Percentiles rank a stretch among this genome's conserved stretches.
Conservation (phyloP, 2,113 vertebrate species). For the Procapra przewalskii region DNA sequence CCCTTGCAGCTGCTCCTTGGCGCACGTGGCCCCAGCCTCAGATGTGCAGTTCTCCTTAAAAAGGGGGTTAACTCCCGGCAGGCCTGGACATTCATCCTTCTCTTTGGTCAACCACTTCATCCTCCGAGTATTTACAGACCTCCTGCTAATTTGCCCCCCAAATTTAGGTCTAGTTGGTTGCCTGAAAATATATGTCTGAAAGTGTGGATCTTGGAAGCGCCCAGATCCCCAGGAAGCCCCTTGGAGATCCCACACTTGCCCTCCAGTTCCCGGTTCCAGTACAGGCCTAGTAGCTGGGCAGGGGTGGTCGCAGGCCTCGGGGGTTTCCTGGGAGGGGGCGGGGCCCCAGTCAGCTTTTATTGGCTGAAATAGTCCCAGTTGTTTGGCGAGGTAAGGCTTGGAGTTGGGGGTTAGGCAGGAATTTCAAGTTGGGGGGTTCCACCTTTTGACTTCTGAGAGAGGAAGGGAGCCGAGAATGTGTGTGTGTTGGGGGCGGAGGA, state of each 20-base stretch:
- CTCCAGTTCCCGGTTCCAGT: not conserved
- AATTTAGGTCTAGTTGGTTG: not conserved
- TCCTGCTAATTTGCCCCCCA: not conserved
- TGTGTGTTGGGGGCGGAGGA: not conserved
- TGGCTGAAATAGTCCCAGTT: not conserved
- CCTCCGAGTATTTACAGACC: not conserved
- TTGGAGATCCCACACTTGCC: not conserved
- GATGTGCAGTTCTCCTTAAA: not conserved
- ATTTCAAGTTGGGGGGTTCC: slow-evolving; percentile 36
- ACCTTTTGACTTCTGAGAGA: not conserved
- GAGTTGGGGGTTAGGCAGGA: not conserved
- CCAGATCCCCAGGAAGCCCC: not conserved
- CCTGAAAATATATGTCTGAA: not conserved
- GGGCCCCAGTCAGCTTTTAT: not conserved
- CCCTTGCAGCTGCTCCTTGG: not conserved
- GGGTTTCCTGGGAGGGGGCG: not conserved
- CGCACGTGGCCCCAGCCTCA: slow-evolving; percentile 29
- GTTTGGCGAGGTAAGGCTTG: not conserved
- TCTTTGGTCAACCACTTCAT: not conserved
- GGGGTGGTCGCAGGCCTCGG: not conserved
- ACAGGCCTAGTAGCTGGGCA: not conserved
- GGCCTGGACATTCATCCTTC: not conserved
- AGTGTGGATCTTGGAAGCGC: not conserved
- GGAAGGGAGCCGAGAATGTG: not conserved
- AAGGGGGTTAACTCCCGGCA: not conserved